Percentiles rank a stretch among this genome's conserved stretches.
phyloP scores from a whole-genome alignment of 37 sponge, comb jelly and placozoan genomes.

The Halisarca cf. caerulea region DNA sequence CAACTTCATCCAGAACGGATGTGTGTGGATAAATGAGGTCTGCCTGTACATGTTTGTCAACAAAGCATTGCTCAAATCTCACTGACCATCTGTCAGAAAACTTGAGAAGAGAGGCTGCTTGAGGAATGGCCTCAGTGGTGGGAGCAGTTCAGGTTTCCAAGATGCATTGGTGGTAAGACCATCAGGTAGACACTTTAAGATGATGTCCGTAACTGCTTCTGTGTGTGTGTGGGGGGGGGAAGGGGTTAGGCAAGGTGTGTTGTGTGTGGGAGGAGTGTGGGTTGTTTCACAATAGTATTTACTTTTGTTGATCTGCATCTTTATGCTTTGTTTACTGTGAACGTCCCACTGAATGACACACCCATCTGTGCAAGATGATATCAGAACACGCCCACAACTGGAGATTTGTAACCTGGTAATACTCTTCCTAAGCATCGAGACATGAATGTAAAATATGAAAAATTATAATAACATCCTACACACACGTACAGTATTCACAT shows the following conservation, averaged over 20 bases:
- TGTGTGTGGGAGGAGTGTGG: neutral
- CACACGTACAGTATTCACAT: too few species aligned
- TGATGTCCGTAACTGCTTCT: neutral
- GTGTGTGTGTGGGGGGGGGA: too few species aligned
- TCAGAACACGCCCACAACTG: slow-evolving; percentile 27
- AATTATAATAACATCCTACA: too few species aligned
- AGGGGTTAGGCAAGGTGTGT: too few species aligned
- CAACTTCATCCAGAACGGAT: too few species aligned
- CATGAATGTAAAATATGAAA: neutral
- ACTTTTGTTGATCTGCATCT: slow-evolving; percentile 58
- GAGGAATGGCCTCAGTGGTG: slow-evolving; percentile 35
- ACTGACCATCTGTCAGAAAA: too few species aligned
- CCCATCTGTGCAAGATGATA: slow-evolving; percentile 64
- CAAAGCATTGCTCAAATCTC: too few species aligned
- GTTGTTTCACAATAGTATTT: too few species aligned
- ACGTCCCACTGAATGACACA: slow-evolving; percentile 70
- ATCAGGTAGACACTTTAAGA: neutral
- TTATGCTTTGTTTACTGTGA: slow-evolving; percentile 57
- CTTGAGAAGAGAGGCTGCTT: slow-evolving; percentile 39
- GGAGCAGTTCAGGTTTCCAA: neutral
- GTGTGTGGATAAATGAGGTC: too few species aligned
- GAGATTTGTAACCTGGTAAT: slow-evolving; percentile 60
- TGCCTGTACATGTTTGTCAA: too few species aligned
- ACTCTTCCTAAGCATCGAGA: slow-evolving; percentile 44
- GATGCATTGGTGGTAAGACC: neutral